A percentile compares a stretch with the other conserved stretches of the same genome.
phyloP scores from a whole-genome alignment of 2,888 invertebrate species.

The Pristionchus mayeri region DNA sequence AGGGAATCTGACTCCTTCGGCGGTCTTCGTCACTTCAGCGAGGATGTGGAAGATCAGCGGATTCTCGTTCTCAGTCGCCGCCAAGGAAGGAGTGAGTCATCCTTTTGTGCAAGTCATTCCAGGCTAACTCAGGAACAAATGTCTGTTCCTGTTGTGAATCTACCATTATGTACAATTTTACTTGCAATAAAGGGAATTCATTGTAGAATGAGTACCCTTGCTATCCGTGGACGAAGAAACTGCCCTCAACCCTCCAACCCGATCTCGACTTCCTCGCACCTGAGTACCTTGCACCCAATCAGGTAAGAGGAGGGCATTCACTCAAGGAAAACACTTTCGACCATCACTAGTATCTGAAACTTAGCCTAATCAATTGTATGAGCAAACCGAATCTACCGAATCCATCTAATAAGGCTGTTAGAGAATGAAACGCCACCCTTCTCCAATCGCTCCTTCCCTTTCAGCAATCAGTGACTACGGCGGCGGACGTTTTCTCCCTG shows the following conservation, averaged over 20 bases:
- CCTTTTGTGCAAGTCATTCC: too few relatives aligned
- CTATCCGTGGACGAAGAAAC: conserved; percentile 90
- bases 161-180: neutral
- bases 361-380: too few relatives aligned
- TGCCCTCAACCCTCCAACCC: conserved; percentile 93
- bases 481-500: conserved; percentile 96
- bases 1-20: conserved; percentile 90
- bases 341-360: too few relatives aligned
- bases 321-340: too few relatives aligned
- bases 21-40: conserved; percentile 90
- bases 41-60: conserved; percentile 97
- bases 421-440: too few relatives aligned
- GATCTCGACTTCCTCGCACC: conserved; percentile 95
- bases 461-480: conserved; percentile 80
- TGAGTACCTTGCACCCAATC: conserved; percentile 84
- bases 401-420: too few relatives aligned
- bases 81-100: conserved; percentile 67
- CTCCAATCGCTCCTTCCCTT: neutral
- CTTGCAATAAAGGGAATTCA: neutral
- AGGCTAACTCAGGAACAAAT: too few relatives aligned
- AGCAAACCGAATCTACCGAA: too few relatives aligned
- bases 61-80: conserved; percentile 85
- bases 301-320: neutral
- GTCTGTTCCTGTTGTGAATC: neutral
- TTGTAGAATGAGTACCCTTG: conserved; percentile 81